A percentile compares a stretch with the other conserved stretches of the same genome.
Evolutionary conservation across 1,140 invertebrate genomes (phyloP).

Genomic region (Cotesia glomerata): DNA sequence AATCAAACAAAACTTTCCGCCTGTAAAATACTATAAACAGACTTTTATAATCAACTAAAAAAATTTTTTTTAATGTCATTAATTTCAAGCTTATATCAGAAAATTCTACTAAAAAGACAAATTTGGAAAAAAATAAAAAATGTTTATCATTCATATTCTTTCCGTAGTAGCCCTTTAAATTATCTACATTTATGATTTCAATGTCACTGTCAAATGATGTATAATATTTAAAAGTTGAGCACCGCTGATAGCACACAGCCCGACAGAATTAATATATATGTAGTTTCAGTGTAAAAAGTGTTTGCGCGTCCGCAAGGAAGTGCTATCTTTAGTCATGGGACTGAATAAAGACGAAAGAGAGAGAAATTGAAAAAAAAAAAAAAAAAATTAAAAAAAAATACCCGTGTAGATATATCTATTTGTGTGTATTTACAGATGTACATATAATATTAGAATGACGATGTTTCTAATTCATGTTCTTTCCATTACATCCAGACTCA

Average conservation of each 20-base stretch:
- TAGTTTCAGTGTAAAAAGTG: conserved; percentile 46
- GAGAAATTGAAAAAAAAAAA: background rate
- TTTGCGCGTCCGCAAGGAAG: conserved; percentile 42
- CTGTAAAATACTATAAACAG: too few relatives aligned
- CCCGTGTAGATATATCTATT: background rate
- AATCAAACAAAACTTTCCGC: too few relatives aligned
- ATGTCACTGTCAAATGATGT: background rate
- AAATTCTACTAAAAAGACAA: too few relatives aligned
- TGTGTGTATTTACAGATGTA: background rate
- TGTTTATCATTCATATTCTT: too few relatives aligned
- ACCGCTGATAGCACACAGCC: conserved; percentile 25
- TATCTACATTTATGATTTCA: background rate
- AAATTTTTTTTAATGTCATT: too few relatives aligned
- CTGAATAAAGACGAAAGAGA: conserved; percentile 17
- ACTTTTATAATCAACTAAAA: too few relatives aligned
- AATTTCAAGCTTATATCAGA: too few relatives aligned
- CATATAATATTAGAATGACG: background rate
- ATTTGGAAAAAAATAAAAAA: too few relatives aligned
- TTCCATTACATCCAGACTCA: background rate
- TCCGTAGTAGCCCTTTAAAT: too few relatives aligned
- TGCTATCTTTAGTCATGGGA: conserved; percentile 53
- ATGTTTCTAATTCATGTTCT: background rate
- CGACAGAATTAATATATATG: conserved; percentile 32
- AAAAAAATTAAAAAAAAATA: background rate
- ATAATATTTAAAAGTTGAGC: conserved; percentile 28